Evolutionary conservation across 2,113 vertebrate species (phyloP), one percentile per base, ranked within the genome.

Genomic region (Monarcha castaneiventris): DNA sequence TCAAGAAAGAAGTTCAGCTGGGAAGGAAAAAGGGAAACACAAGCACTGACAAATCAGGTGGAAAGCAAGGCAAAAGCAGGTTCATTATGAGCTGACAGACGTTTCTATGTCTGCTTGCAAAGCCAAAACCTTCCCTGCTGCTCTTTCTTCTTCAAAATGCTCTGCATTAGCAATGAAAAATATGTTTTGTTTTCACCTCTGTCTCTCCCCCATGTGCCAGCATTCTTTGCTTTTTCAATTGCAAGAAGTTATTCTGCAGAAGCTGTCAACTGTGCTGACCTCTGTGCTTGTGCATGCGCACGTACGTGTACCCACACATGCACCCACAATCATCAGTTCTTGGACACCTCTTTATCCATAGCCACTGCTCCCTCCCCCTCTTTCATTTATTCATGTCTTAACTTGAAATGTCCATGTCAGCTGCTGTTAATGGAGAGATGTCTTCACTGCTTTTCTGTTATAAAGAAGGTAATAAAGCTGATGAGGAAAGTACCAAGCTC

Each of bases 21-120:
- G 67, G 78, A 94, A 94, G 78, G 84, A 87, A 96, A 85, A 96
- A 69, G 58, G 62, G 71, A 93, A 94, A 77, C 63, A 78, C 75
- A 91, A 85, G 35, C 59, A 59, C 39, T 88, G 91, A 82, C 75
- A 94, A 73, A 56, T 91, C 54, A 59, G 41, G 87, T 10, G 0
- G 79, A 94, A 91, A 86, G 48, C 43, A 39, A 87, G 51, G 81
- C 39, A 5, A 89, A 92, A 92, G 69, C 49, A 84, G 66, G 78
- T 79, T 93, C 84, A 84, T 97, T 84, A 91, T 27, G 71, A 82
- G 35, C 59, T 77, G 63, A 94, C 71, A 76, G 84, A 79, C 4
- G 0, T 69, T 91, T 92, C 49, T 63, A 18, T 91, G 78, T 39
- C 41, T 55, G 79, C 39, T 80, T 86, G 55, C 67, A 85, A 93